Evolutionary conservation across 2,797 vertebrate species (phyloP).

Genomic region (Tokudaia muenninki): DNA sequence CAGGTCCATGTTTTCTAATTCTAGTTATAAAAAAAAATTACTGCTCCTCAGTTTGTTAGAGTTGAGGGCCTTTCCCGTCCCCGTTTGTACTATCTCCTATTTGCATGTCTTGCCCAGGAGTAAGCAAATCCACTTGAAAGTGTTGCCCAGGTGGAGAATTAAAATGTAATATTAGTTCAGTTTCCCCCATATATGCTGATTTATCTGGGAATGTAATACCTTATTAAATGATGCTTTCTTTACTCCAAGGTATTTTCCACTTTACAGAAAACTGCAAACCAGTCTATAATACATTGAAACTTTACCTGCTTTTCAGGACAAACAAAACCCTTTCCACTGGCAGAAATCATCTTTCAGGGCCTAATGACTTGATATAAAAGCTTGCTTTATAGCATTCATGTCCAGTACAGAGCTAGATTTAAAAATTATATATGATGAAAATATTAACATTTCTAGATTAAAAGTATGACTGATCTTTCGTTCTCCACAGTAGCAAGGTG

Average conservation of each 20-base stretch:
- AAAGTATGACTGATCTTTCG: slow-evolving; percentile 58
- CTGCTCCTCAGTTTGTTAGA: slow-evolving; percentile 17
- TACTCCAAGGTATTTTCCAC: slow-evolving; percentile 56
- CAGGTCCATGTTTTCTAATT: slow-evolving; percentile 49
- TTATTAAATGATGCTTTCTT: slow-evolving; percentile 57
- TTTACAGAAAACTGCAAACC: slow-evolving; percentile 41
- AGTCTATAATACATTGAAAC: slow-evolving; percentile 49
- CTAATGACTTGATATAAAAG: slow-evolving; percentile 59
- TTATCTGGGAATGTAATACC: slow-evolving; percentile 67
- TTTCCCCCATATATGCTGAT: slow-evolving; percentile 24
- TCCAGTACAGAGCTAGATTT: slow-evolving; percentile 66
- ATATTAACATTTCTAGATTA: slow-evolving; percentile 69
- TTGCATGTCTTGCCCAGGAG: slow-evolving; percentile 46
- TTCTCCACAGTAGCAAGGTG: slow-evolving; percentile 58
- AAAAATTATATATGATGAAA: slow-evolving; percentile 33
- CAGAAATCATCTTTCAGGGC: slow-evolving; percentile 49
- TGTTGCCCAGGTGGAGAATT: slow-evolving; percentile 63
- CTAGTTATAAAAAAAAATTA: slow-evolving; percentile 6
- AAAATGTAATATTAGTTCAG: slow-evolving; percentile 58
- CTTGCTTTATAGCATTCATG: slow-evolving; percentile 51
- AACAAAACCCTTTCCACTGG: slow-evolving; percentile 58
- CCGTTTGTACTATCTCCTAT: not conserved
- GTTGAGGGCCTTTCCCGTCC: not conserved
- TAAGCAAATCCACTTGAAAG: slow-evolving; percentile 55
- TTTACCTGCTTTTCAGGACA: slow-evolving; percentile 60